Evolutionary conservation across 2,113 vertebrate species (phyloP).

Genomic region (Chloropsis cyanopogon): DNA sequence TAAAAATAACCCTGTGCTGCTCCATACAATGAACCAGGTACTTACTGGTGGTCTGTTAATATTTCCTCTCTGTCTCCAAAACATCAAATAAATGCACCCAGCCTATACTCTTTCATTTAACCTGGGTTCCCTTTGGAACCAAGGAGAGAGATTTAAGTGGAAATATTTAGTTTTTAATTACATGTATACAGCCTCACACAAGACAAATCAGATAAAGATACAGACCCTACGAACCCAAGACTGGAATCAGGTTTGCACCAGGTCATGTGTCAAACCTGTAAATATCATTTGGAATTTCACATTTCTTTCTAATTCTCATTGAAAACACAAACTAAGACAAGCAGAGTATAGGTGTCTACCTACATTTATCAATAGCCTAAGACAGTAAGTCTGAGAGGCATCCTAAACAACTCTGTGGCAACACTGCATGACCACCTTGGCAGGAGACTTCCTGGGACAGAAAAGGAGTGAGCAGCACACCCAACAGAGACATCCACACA

Average conservation of each 20-base stretch:
- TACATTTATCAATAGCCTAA: background rate
- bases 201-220: background rate
- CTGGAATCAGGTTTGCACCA: background rate
- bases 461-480: background rate
- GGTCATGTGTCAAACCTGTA: background rate
- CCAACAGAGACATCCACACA: too few species aligned
- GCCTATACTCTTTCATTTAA: background rate
- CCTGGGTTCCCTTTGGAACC: background rate
- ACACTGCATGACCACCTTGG: background rate
- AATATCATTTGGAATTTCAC: background rate
- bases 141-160: background rate
- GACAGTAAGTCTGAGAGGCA: background rate
- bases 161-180: background rate
- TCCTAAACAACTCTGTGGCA: background rate
- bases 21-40: background rate
- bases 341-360: background rate
- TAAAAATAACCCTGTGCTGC: background rate
- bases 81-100: background rate
- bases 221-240: accelerated
- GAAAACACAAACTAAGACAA: background rate
- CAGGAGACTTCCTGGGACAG: background rate
- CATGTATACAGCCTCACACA: background rate
- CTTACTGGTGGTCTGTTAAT: background rate
- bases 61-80: background rate
- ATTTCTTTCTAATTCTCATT: background rate